Conservation (phyloP, 2,797 vertebrate genomes). For the Clarias laeviceps region DNA sequence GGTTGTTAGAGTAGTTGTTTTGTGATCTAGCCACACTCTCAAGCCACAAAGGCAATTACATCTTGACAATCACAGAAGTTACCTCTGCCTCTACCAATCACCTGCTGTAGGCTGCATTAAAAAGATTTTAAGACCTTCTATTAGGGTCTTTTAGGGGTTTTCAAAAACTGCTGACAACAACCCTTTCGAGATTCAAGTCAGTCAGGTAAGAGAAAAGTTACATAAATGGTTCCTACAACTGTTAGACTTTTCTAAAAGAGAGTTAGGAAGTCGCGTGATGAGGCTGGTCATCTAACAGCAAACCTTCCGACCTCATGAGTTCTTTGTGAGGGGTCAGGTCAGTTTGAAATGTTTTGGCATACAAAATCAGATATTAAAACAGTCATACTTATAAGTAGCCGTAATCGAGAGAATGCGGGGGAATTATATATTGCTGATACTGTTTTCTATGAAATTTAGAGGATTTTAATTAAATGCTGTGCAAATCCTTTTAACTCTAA, state of each 20-base stretch:
- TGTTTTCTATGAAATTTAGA: background rate
- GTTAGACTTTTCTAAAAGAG: background rate
- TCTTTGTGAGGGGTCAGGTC: background rate
- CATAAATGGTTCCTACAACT: background rate
- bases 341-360: background rate
- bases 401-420: background rate
- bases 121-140: conserved; percentile 4
- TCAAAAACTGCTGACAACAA: conserved; percentile 24
- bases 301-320: background rate
- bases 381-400: background rate
- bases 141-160: background rate
- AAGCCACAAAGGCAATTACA: conserved; percentile 18
- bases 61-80: background rate
- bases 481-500: background rate
- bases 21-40: background rate
- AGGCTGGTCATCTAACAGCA: background rate
- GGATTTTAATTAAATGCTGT: background rate
- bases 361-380: background rate
- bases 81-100: background rate
- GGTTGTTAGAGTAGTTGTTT: conserved; percentile 16
- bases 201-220: conserved; percentile 4
- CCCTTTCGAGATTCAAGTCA: background rate
- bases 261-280: background rate
- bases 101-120: background rate
- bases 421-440: background rate